Conservation (phyloP, 1,140 invertebrate species). For the Drosophila willistoni region DNA sequence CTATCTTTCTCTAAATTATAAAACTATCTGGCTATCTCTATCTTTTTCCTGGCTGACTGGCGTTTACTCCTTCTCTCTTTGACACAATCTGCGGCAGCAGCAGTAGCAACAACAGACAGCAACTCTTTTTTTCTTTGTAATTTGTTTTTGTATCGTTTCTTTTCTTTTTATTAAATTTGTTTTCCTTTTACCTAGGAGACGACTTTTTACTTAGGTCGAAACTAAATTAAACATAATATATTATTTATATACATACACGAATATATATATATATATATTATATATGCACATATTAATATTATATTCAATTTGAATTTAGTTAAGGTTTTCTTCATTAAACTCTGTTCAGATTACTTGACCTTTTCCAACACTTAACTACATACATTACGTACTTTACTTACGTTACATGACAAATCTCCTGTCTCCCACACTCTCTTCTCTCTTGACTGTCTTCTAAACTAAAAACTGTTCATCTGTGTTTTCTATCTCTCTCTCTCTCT, state of each 20-base stretch:
- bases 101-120: slow-evolving; percentile 3
- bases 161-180: slow-evolving; percentile 18
- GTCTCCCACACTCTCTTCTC: not conserved
- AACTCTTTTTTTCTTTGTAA: slow-evolving; percentile 18
- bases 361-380: slow-evolving; percentile 11
- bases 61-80: slow-evolving; percentile 8
- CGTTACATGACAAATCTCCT: slow-evolving; percentile 2
- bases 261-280: slow-evolving; percentile 29
- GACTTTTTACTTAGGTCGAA: slow-evolving; percentile 23
- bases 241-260: slow-evolving; percentile 17
- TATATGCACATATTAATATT: slow-evolving; percentile 13
- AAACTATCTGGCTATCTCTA: slow-evolving; percentile 2
- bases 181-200: slow-evolving; percentile 28
- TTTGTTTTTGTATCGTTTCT: not conserved
- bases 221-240: slow-evolving; percentile 46
- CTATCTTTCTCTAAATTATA: not conserved
- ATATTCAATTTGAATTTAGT: slow-evolving; percentile 18
- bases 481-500: slow-evolving; percentile 14
- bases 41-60: slow-evolving; percentile 11
- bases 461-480: slow-evolving; percentile 19
- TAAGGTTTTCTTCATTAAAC: slow-evolving; percentile 27
- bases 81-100: slow-evolving; percentile 3
- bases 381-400: slow-evolving; percentile 9
- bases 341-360: slow-evolving; percentile 31
- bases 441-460: not conserved